Base-by-base conservation (phyloP, 2,113 vertebrate genomes). In the Dinomys branickii region DNA sequence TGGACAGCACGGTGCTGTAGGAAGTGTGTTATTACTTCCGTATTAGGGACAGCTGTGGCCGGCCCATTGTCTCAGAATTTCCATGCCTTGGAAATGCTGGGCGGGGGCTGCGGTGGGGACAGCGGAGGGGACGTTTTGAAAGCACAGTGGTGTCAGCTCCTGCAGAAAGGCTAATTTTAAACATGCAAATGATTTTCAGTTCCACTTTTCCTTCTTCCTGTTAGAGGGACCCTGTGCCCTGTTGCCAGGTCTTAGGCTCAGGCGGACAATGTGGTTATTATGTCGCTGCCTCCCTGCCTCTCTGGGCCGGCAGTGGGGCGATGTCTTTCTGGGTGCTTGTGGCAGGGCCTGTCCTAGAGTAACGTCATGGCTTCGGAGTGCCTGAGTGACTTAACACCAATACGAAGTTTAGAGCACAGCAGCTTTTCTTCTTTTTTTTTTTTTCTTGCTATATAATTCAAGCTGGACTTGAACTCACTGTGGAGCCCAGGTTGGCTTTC, bases 1-100 rank as follows among this genome's bases (percentile, higher is more conserved):
- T 77, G 95, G 73, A 95, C 59, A 75, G 73, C 41, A 7, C 13
- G 85, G 97, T 93, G 98, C 97, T 85, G 65, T 97, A 96, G 97
- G 97, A 95, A 96, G 82, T 98, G 95, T 97, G 97, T 97, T 96
- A 81, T 95, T 81, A 97, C 98, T 98, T 98, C 98, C 98, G 98
- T 97, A 97, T 95, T 97, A 96, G 93, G 91, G 90, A 94, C 94
- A 97, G 94, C 93, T 96, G 75, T 69, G 92, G 97, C 58, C 65
- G 95, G 95, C 95, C 95, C 94, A 94, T 98, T 98, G 97, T 97
- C 89, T 96, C 78, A 96, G 96, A 95, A 94, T 98, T 98, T 98
- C 97, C 97, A 96, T 98, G 97, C 77, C 97, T 93, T 98, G 97
- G 98, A 96, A 82, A 94, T 96, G 90, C 97, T 44, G 97, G 91